These are phyloP conservation scores for Digitonthophagus gazella DNA, from an alignment of 2,888 invertebrate species.

Conservation along the genomic window DNA sequence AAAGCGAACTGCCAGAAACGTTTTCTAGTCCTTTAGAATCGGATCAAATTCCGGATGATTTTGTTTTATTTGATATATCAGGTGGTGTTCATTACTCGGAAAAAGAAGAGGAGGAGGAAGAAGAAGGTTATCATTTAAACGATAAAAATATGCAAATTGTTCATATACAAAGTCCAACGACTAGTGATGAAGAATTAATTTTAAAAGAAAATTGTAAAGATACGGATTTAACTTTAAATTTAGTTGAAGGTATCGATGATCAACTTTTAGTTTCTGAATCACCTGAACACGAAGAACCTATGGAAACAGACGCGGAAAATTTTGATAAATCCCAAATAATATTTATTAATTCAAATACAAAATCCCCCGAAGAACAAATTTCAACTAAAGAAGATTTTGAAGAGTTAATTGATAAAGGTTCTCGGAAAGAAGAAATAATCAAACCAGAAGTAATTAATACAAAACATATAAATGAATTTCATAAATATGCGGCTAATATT, in stretches of 20 bases:
- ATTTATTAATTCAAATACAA: slow-evolving; percentile 58
- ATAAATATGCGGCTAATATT: slow-evolving; percentile 44
- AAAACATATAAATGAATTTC: slow-evolving; percentile 47
- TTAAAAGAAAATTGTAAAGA: slow-evolving; percentile 47
- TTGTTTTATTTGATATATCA: slow-evolving; percentile 62
- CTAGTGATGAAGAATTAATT: slow-evolving; percentile 49
- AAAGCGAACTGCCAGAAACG: slow-evolving; percentile 56
- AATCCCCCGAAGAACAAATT: slow-evolving; percentile 63
- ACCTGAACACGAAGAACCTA: slow-evolving; percentile 54
- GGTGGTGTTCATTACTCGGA: slow-evolving; percentile 58
- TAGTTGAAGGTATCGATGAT: slow-evolving; percentile 48
- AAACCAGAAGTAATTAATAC: slow-evolving; percentile 43
- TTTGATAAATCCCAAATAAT: slow-evolving; percentile 62
- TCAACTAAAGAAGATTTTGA: slow-evolving; percentile 67
- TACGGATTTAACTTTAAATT: slow-evolving; percentile 36
- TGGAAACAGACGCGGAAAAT: slow-evolving; percentile 44
- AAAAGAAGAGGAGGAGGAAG: slow-evolving; percentile 45
- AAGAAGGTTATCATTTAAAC: slow-evolving; percentile 35
- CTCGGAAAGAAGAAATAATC: slow-evolving; percentile 54
- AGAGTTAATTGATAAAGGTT: slow-evolving; percentile 63
- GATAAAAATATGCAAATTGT: slow-evolving; percentile 43
- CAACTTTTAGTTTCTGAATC: slow-evolving; percentile 54
- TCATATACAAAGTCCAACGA: slow-evolving; percentile 50
- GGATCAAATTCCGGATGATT: slow-evolving; percentile 60
- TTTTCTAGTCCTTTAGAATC: slow-evolving; percentile 62